A percentile compares a stretch with the other conserved stretches of the same genome.
Evolutionary conservation across 2,888 invertebrate species (phyloP).

Genomic region (Nephrotoma appendiculata): DNA sequence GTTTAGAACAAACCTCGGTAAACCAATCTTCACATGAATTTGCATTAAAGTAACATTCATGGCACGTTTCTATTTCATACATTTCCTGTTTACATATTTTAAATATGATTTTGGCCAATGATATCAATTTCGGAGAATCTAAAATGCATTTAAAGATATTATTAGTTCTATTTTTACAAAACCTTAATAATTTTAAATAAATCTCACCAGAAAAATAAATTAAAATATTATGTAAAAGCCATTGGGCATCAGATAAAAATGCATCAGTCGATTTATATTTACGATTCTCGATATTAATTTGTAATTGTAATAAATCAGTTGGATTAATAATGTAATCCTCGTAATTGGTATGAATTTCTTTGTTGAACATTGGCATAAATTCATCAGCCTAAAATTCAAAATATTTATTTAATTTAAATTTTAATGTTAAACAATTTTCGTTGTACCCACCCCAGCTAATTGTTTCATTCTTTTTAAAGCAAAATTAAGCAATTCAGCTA

Average conservation of each 20-base stretch:
- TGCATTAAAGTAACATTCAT: slow-evolving; percentile 80
- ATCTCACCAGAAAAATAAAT: slow-evolving; percentile 50
- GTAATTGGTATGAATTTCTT: background rate
- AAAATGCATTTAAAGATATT: slow-evolving; percentile 17
- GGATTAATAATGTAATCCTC: slow-evolving; percentile 71
- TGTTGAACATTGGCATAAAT: background rate
- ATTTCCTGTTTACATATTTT: slow-evolving; percentile 80
- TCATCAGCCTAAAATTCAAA: background rate
- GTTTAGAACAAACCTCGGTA: slow-evolving; percentile 76
- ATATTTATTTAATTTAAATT: background rate
- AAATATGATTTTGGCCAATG: slow-evolving; percentile 60
- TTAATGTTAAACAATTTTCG: background rate
- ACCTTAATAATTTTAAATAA: background rate
- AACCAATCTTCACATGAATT: slow-evolving; percentile 79
- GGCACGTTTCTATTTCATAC: slow-evolving; percentile 84
- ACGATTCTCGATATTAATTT: slow-evolving; percentile 58
- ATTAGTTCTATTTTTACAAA: background rate
- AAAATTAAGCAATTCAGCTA: slow-evolving; percentile 63
- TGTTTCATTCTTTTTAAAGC: slow-evolving; percentile 69
- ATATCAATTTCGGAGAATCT: slow-evolving; percentile 67
- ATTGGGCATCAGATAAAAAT: slow-evolving; percentile 78
- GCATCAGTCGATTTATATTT: slow-evolving; percentile 77
- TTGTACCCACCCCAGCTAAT: slow-evolving; percentile 56
- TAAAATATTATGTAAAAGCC: slow-evolving; percentile 88
- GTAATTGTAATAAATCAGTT: slow-evolving; percentile 66